A percentile compares a stretch with the other conserved stretches of the same genome.
These are phyloP conservation scores for Drosophila mimica DNA, from an alignment of 2,888 invertebrate genomes.

Conservation along the genomic window DNA sequence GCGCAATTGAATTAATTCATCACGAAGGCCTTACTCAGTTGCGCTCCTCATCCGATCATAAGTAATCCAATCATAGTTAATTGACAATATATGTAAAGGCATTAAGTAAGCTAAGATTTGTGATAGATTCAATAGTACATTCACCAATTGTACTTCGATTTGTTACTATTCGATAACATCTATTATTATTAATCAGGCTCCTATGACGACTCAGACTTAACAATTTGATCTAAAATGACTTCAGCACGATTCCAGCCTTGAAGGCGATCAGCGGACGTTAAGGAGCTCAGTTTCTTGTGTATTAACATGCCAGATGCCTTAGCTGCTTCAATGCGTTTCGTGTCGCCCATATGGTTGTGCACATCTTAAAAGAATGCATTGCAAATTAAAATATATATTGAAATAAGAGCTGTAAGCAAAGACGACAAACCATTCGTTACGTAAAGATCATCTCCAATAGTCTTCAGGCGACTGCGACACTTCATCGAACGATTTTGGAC, in stretches of 20 bases:
- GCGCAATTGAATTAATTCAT: neutral
- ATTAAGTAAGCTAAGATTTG: conserved; percentile 2
- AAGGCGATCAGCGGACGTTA: conserved; percentile 70
- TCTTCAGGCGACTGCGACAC: conserved; percentile 84
- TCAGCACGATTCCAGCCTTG: conserved; percentile 55
- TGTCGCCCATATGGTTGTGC: conserved; percentile 83
- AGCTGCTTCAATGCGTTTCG: conserved; percentile 81
- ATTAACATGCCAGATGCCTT: conserved; percentile 82
- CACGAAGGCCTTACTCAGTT: neutral
- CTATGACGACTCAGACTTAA: conserved; percentile 33
- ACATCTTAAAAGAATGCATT: conserved; percentile 68
- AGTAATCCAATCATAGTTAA: conserved; percentile 1
- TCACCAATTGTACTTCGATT: conserved; percentile 16
- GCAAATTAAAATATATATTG: neutral
- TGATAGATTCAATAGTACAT: neutral
- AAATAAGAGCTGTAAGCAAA: too few species aligned
- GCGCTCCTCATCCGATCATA: neutral
- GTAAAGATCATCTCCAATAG: conserved; percentile 84
- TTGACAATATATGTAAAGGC: conserved; percentile 8
- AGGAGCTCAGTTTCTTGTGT: conserved; percentile 80
- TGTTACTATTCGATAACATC: conserved; percentile 17
- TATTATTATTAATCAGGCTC: conserved; percentile 3
- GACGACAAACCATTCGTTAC: conserved; percentile 83
- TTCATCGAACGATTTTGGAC: conserved; percentile 85
- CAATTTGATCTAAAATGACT: conserved; percentile 23